A percentile compares a stretch with the other conserved stretches of the same genome.
Conservation (phyloP, 2,888 invertebrate genomes). For the Cyaniris semiargus region DNA sequence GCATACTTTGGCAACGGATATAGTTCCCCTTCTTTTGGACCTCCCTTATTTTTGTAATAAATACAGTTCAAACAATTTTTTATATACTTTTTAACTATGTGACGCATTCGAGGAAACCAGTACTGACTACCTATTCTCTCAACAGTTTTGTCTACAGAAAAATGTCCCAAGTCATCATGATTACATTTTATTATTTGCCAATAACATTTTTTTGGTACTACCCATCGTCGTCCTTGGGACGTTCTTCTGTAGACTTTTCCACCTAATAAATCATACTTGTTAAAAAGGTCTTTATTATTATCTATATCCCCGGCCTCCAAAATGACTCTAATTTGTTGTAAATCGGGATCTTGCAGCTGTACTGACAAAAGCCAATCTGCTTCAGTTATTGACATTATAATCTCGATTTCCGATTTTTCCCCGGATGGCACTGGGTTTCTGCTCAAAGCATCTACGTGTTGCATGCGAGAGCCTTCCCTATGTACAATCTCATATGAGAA, state of each 20-base stretch:
- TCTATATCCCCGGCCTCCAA: not conserved
- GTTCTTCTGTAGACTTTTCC: conserved; percentile 45
- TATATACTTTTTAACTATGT: conserved; percentile 8
- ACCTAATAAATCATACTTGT: conserved; percentile 26
- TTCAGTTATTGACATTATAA: conserved; percentile 35
- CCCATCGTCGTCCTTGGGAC: conserved; percentile 44
- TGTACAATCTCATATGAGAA: not conserved
- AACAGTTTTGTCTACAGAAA: conserved; percentile 27
- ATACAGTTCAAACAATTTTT: conserved; percentile 10
- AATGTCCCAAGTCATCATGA: conserved; percentile 43
- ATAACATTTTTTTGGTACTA: conserved; percentile 45
- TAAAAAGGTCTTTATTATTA: not conserved
- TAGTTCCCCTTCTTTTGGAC: not conserved
- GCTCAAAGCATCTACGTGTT: not conserved
- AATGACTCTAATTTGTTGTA: conserved; percentile 39
- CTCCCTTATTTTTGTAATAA: conserved; percentile 25
- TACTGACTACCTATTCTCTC: not conserved
- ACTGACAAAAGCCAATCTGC: conserved; percentile 43
- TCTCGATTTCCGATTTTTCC: conserved; percentile 32
- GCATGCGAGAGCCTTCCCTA: not conserved
- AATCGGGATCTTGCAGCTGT: conserved; percentile 42
- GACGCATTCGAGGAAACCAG: not conserved
- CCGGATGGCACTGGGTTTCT: conserved; percentile 21
- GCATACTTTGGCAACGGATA: conserved; percentile 6
- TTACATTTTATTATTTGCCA: conserved; percentile 43